Evolutionary conservation across 2,888 invertebrate species (phyloP).

Genomic region (Sialis fuliginosa): DNA sequence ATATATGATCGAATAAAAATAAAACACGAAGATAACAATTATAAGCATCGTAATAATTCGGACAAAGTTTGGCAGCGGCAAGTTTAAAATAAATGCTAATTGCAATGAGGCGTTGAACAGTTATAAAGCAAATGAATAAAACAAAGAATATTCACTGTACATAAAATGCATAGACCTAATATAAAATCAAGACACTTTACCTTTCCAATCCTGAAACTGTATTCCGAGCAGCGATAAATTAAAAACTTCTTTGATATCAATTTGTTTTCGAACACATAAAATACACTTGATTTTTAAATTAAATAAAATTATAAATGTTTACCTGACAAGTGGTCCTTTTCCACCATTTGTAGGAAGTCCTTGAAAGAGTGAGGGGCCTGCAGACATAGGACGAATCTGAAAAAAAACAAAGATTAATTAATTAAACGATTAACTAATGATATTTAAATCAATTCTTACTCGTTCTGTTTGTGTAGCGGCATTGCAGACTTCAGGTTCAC

Average conservation of each 20-base stretch:
- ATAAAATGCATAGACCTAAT: conserved; percentile 46
- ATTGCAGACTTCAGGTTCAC: conserved; percentile 42
- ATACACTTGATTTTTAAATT: too few species aligned
- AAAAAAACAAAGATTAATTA: background rate
- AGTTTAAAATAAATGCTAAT: background rate
- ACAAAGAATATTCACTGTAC: conserved; percentile 45
- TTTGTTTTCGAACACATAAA: too few species aligned
- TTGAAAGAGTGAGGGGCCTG: conserved; percentile 34
- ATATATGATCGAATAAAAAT: too few species aligned
- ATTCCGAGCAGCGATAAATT: conserved; percentile 8
- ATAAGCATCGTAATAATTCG: too few species aligned
- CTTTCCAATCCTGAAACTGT: conserved; percentile 57
- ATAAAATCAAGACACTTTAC: conserved; percentile 61
- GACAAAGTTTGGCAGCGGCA: too few species aligned
- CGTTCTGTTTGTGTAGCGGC: conserved; percentile 77
- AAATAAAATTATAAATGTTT: conserved; percentile 12
- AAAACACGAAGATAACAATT: too few species aligned
- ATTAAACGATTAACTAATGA: too few species aligned
- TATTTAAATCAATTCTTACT: conserved; percentile 29
- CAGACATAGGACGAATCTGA: conserved; percentile 37
- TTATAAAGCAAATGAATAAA: conserved; percentile 41
- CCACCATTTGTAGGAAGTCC: conserved; percentile 29
- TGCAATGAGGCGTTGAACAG: conserved; percentile 17
- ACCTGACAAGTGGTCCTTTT: conserved; percentile 38
- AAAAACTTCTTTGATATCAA: background rate